A percentile compares a stretch with the other conserved stretches of the same genome.
Evolutionary conservation across 2,888 invertebrate species (phyloP).

Genomic region (Trichogramma dendrolimi): DNA sequence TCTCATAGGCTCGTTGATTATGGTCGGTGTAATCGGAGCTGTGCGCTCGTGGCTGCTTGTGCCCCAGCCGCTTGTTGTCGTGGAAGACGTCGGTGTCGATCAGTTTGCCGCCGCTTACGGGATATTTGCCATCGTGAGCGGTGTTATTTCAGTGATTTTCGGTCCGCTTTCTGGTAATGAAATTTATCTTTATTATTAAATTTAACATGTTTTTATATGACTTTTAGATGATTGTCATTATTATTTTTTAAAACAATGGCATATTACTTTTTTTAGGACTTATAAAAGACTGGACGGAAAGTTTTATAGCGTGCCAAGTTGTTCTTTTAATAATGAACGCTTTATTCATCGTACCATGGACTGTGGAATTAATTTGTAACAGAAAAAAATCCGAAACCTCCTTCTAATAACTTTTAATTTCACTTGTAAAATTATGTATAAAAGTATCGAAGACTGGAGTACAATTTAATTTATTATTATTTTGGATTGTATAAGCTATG

Average conservation of each 20-base stretch:
- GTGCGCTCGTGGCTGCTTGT: constrained; percentile 69
- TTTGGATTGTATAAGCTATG: too few species aligned
- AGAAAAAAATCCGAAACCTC: not conserved
- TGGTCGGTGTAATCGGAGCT: constrained; percentile 63
- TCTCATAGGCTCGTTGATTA: constrained; percentile 58
- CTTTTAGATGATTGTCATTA: not conserved
- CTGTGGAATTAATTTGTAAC: constrained; percentile 52
- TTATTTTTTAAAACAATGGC: not conserved
- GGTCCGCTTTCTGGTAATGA: constrained; percentile 65
- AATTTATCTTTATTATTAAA: not conserved
- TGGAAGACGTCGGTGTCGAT: constrained; percentile 64
- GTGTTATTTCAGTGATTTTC: constrained; percentile 63
- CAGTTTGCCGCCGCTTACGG: constrained; percentile 71
- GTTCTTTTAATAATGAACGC: constrained; percentile 64
- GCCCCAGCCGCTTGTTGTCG: constrained; percentile 66
- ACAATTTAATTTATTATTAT: too few species aligned
- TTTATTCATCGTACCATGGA: constrained; percentile 67
- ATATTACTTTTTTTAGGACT: constrained; percentile 52
- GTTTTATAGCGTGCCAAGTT: constrained; percentile 65
- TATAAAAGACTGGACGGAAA: constrained; percentile 61
- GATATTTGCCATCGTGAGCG: constrained; percentile 68
- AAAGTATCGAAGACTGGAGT: too few species aligned
- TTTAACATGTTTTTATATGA: not conserved
- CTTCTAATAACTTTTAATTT: too few species aligned
- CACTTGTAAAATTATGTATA: too few species aligned